phyloP scores from a whole-genome alignment of 2,113 vertebrate species.

The Excalfactoria chinensis region DNA sequence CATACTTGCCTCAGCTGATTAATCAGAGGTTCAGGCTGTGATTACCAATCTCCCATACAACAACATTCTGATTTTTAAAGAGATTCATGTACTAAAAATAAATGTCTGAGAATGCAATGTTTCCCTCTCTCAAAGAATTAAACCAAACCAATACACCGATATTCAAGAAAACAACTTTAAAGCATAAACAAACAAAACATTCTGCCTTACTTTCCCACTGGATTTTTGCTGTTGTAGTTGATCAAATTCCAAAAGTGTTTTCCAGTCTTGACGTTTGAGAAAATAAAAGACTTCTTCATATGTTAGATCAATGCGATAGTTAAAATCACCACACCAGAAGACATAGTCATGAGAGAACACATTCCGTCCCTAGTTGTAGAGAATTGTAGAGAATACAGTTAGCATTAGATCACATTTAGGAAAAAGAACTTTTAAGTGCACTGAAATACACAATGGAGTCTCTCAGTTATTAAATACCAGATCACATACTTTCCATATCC shows the following conservation, averaged over 20 bases:
- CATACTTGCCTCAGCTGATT: too few species aligned
- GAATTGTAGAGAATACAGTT: not conserved
- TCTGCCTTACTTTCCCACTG: constrained; percentile 78
- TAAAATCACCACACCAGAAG: constrained; percentile 86
- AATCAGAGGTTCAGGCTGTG: too few species aligned
- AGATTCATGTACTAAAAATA: not conserved
- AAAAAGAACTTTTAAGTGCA: not conserved
- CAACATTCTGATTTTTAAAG: not conserved
- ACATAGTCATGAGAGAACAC: constrained; percentile 85
- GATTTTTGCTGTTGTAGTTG: constrained; percentile 83
- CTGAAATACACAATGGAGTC: not conserved
- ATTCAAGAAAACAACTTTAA: not conserved
- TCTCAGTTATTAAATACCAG: not conserved
- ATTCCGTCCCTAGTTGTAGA: constrained; percentile 76
- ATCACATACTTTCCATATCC: not conserved
- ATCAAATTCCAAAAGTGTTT: constrained; percentile 82
- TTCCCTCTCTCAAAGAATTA: not conserved
- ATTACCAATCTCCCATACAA: too few species aligned
- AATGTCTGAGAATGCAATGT: not conserved
- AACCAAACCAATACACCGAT: not conserved
- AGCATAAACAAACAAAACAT: not conserved
- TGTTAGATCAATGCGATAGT: constrained; percentile 83
- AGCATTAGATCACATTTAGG: not conserved
- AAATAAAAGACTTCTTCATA: constrained; percentile 85
- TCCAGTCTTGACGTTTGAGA: constrained; percentile 84